Evolutionary conservation across 1,140 invertebrate species (phyloP), one percentile per base, ranked within the genome.

Genomic region (Bombus balteatus): DNA sequence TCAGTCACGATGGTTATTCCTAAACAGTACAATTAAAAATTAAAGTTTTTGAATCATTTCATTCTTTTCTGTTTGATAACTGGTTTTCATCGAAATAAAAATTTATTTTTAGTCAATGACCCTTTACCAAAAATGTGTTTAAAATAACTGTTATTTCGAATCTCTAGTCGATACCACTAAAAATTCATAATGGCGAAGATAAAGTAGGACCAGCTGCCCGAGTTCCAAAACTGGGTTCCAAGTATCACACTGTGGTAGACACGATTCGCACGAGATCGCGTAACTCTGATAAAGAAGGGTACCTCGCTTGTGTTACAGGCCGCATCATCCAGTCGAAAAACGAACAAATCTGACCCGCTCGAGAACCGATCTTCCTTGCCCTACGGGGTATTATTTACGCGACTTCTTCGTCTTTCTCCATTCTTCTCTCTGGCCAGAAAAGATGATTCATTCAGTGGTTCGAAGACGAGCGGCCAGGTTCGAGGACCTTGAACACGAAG

Each of bases 401-500:
- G 88, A 87, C 89, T 85, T 62, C 68, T 85, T 62, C 68, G 88
- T 87, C 88, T 81, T 86, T 73, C 73, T 87, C 77, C 71, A 71
- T 76, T 80, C 75, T 74, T 41, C 66, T 72, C 5, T 37, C 43
- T 53, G 70, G 34, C 25, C 81, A 81, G 70, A 43, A 66, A 65
- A 87, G 89, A 91, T 91, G 87, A 91, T 90, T 91, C 90, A 91
- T 89, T 90, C 89, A 86, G 81, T 65, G 81, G 68, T 47, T 65
- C 78, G 86, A 89, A 75, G 88, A 77, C 80, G 88, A 66, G 25
- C 81, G 53, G 47, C 53, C 83, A 80, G 81, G 79, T 85, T 85
- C 85, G 88, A 86, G 82, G 77, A 85, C 89, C 89, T 81, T 80
- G 71, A 75, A 53, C 59, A 80, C 53, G 32, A 62, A 28, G 9